Conservation (phyloP, 2,113 vertebrate genomes). For the Panurus biarmicus region DNA sequence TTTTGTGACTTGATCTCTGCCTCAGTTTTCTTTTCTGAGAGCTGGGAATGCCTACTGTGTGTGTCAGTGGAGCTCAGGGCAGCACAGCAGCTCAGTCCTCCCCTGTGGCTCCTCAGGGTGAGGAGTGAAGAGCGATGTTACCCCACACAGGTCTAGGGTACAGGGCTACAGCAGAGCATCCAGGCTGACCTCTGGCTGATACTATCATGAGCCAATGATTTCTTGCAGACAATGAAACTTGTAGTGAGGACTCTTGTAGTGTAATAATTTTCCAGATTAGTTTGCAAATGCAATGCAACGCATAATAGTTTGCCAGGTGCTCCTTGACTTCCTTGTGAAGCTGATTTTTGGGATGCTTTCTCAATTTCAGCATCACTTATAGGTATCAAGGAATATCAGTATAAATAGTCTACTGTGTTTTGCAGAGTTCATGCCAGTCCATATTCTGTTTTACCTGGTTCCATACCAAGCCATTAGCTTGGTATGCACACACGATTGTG, state of each 20-base stretch:
- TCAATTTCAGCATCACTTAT: background rate
- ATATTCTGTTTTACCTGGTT: background rate
- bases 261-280: background rate
- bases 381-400: background rate
- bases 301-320: background rate
- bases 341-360: background rate
- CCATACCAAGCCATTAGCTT: background rate
- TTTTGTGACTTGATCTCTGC: background rate
- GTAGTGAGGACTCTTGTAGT: background rate
- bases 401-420: background rate
- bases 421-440: background rate
- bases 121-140: background rate
- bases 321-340: background rate
- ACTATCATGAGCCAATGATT: background rate
- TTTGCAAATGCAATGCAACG: background rate
- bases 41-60: background rate
- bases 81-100: background rate
- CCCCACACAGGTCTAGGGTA: rapidly evolving
- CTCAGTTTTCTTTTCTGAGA: background rate
- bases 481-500: background rate
- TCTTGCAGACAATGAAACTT: background rate
- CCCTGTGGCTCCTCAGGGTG: background rate
- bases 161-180: background rate
- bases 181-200: background rate
- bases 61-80: background rate